Evolutionary conservation across 2,888 invertebrate genomes (phyloP).

Genomic region (Caenorhabditis sp.): DNA sequence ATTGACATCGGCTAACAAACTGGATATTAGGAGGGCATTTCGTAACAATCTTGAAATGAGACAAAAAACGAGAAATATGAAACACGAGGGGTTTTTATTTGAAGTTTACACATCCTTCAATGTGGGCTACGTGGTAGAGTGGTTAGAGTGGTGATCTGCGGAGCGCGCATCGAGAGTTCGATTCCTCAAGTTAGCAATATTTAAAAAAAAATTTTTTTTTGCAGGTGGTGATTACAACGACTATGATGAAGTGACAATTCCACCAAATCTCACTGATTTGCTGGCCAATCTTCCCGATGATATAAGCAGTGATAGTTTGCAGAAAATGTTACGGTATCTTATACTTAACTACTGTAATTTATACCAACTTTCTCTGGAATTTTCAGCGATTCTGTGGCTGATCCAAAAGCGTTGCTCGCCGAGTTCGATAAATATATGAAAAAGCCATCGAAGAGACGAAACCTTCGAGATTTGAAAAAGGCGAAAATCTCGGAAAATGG

Average conservation of each 20-base stretch:
- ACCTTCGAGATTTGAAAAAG: constrained; percentile 28
- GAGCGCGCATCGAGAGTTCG: no score
- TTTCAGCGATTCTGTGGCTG: constrained; percentile 64
- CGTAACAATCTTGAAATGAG: no score
- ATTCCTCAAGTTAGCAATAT: no score
- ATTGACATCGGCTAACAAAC: constrained; percentile 7
- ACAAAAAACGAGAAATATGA: no score
- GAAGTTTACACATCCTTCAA: no score
- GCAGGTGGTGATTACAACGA: constrained; percentile 64
- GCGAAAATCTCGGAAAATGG: no score
- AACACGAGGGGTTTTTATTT: no score
- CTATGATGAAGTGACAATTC: constrained; percentile 68
- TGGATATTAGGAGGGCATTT: no score
- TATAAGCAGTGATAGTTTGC: constrained; percentile 61
- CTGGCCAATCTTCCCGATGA: constrained; percentile 68
- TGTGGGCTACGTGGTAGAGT: not conserved
- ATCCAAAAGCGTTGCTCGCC: constrained; percentile 63
- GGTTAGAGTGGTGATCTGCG: no score
- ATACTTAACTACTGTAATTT: not conserved
- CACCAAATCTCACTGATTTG: constrained; percentile 67
- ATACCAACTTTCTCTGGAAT: not conserved
- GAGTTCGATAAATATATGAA: constrained; percentile 64
- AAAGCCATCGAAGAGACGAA: constrained; percentile 16
- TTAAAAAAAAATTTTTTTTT: constrained; percentile 7
- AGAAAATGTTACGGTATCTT: constrained; percentile 64